phyloP scores from a whole-genome alignment of 2,797 vertebrate genomes.

The Catamblyrhynchus diadema region DNA sequence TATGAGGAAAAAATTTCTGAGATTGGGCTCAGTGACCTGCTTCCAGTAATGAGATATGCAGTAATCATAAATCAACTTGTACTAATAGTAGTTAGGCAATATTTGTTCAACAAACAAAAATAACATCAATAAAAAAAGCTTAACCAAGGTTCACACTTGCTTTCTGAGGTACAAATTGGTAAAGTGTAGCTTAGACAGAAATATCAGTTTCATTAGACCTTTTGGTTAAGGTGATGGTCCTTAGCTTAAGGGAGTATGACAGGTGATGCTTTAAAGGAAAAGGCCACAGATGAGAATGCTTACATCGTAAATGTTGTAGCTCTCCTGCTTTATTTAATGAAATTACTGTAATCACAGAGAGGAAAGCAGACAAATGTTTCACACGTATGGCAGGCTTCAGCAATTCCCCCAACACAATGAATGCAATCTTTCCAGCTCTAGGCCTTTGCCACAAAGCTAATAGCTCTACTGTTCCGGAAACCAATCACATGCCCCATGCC shows the following conservation, averaged over 20 bases:
- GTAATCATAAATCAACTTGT: neutral
- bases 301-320: neutral
- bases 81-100: neutral
- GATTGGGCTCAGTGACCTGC: neutral
- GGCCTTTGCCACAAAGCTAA: constrained; percentile 37
- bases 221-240: neutral
- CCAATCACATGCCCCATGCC: neutral
- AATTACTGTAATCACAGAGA: constrained; percentile 10
- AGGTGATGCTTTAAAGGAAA: neutral
- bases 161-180: neutral
- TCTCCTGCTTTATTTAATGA: constrained; percentile 11
- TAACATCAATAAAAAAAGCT: neutral
- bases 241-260: neutral
- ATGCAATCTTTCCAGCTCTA: constrained; percentile 35
- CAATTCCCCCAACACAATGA: constrained; percentile 17
- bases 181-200: neutral
- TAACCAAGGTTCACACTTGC: neutral
- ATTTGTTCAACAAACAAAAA: neutral
- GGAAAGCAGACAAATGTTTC: constrained; percentile 15
- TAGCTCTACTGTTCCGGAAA: constrained; percentile 20
- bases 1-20: neutral
- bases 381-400: constrained; percentile 11
- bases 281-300: neutral
- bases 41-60: neutral
- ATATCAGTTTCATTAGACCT: neutral